Conservation (phyloP, 2,113 vertebrate species). For the Paracanthobrama guichenoti region DNA sequence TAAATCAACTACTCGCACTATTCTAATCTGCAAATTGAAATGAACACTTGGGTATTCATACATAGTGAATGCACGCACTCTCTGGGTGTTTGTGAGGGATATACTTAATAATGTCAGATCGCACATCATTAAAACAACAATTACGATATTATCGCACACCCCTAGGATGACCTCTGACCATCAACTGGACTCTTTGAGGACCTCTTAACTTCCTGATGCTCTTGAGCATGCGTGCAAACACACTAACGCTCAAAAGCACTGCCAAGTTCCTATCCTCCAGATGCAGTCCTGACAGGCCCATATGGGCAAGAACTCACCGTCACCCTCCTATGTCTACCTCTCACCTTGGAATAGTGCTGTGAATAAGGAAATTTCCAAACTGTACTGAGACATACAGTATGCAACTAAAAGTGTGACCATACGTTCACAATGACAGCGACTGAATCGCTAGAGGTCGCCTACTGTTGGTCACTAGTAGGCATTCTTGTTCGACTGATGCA, state of each 20-base stretch:
- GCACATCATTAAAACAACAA: too few species aligned
- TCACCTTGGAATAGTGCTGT: conserved; percentile 31
- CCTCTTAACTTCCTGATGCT: not conserved
- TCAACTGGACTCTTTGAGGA: not conserved
- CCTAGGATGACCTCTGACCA: conserved; percentile 2
- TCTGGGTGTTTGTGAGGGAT: too few species aligned
- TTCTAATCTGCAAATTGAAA: too few species aligned
- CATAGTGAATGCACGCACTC: too few species aligned
- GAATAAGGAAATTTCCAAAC: conserved; percentile 14
- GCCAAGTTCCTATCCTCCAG: conserved; percentile 34
- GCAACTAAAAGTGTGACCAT: not conserved
- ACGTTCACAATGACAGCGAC: not conserved
- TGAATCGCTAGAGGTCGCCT: not conserved
- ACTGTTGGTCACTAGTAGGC: not conserved
- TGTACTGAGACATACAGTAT: not conserved
- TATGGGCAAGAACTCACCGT: conserved; percentile 43
- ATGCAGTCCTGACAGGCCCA: conserved; percentile 54
- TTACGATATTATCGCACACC: too few species aligned
- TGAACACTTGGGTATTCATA: too few species aligned
- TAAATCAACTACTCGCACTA: too few species aligned
- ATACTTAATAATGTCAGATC: too few species aligned
- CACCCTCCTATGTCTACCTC: conserved; percentile 41
- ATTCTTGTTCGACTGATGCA: not conserved
- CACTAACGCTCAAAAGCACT: conserved; percentile 15
- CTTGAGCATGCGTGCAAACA: not conserved